Evolutionary conservation across 1,140 invertebrate species (phyloP).

Genomic region (Drosophila funebris): DNA sequence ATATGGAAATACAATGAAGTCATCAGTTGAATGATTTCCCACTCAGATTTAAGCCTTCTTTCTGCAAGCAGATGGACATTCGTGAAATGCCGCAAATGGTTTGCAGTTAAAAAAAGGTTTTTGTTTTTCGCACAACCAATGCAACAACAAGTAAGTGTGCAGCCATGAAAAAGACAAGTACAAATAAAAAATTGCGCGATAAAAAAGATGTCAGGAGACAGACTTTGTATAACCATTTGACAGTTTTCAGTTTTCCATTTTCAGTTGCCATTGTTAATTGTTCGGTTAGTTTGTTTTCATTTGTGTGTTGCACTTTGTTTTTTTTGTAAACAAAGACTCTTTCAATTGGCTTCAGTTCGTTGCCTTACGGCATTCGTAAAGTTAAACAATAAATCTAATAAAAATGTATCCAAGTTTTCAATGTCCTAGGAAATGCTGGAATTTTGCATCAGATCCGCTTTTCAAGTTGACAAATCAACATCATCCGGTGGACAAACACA

Average conservation of each 20-base stretch:
- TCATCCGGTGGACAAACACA: slow-evolving; percentile 71
- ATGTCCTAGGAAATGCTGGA: slow-evolving; percentile 67
- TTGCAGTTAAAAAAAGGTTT: slow-evolving; percentile 11
- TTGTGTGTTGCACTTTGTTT: neutral
- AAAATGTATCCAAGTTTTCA: slow-evolving; percentile 41
- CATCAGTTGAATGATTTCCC: neutral
- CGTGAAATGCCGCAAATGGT: slow-evolving; percentile 2
- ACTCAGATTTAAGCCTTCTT: slow-evolving; percentile 6
- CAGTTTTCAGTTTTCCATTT: slow-evolving; percentile 33
- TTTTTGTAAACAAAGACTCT: neutral
- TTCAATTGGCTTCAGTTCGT: slow-evolving; percentile 1
- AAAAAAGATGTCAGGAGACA: slow-evolving; percentile 30
- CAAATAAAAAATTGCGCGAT: slow-evolving; percentile 19
- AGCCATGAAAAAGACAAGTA: neutral
- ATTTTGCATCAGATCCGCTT: slow-evolving; percentile 71
- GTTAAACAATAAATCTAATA: slow-evolving; percentile 53
- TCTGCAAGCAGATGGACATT: neutral
- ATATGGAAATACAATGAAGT: neutral
- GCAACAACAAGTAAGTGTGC: neutral
- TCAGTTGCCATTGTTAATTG: slow-evolving; percentile 43
- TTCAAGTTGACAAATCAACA: slow-evolving; percentile 81
- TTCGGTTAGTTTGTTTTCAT: slow-evolving; percentile 23
- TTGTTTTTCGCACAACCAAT: slow-evolving; percentile 1
- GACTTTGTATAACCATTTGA: slow-evolving; percentile 31
- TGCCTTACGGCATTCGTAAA: slow-evolving; percentile 7